Evolutionary conservation across 2,797 vertebrate genomes (phyloP), one percentile per base, ranked within the genome.

Genomic region (Pseudomugil gertrudae): DNA sequence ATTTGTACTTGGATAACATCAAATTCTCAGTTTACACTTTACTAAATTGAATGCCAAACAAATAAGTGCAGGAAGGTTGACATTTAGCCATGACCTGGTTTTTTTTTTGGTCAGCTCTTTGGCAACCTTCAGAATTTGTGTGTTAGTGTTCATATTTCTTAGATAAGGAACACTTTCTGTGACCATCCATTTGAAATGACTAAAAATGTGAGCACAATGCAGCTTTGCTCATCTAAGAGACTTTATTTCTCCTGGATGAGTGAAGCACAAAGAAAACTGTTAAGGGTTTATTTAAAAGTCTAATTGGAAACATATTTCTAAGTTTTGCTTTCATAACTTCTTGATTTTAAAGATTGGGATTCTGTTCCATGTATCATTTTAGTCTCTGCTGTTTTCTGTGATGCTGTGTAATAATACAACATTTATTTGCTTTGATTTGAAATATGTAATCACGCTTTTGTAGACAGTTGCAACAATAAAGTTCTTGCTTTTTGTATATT

Each of bases 361-460:
- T 9, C 9, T 47, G 9, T 21, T 47, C 10, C n/a, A 9, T 23
- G 21, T 35, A 23, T 1, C 5, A 56, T 48, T 47, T 45, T 56
- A 4, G n/a, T 14, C 23, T 23, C 3, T 5, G 1, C 2, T 63
- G 33, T 62, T 47, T 40, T 21, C 23, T 50, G 11, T 57, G 11
- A 45, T 9, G 3, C 29, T 30, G 7, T 26, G 52, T 38, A 1
- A 54, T 7, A 64, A 55, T 14, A 45, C 0, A 50, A 38, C 23
- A 9, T 5, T 13, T 33, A 26, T 15, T 43, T 21, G 7, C 9
- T 32, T 1, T 45, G 32, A 52, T 71, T 61, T 33, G 15, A 2
- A 38, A 57, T 24, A 32, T 51, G 9, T 60, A 32, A 27, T 52
- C 47, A 14, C 64, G 50, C 13, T 60, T 66, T 52, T 53, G 13